Base-by-base conservation (phyloP, 2,113 vertebrate genomes). In the Ochotona curzoniae region DNA sequence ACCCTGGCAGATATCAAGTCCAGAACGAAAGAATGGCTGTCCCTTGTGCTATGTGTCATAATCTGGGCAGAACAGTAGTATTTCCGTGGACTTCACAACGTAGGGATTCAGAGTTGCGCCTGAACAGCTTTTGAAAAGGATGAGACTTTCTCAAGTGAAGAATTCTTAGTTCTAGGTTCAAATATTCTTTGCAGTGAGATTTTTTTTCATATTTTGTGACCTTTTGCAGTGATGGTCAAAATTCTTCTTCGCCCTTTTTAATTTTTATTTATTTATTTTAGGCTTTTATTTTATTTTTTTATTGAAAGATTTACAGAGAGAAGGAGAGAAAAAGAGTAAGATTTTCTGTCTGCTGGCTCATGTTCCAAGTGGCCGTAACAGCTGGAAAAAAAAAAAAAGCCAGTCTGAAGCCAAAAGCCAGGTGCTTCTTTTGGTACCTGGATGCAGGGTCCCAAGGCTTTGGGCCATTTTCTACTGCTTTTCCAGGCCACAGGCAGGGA, bases 1-100 rank as follows among this genome's bases (percentile, higher is more conserved):
- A 30, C 13, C 30, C 61, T 95, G 87, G 26, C 35, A 90, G 17
- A 78, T 73, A 74, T 26, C 70, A 78, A 88, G 15, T 91, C 54
- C 35, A 61, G 38, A 12, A 5, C 7, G 74, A 57, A 84, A 82
- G 30, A 35, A 61, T 26, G 14, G 23, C 66, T 79, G 21, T 57
- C 69, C 83, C 66, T n/a, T 57, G 35, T 63, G 2, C 63, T 82
- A 5, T 17, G 7, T 54, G 61, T 70, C 90, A 35, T 54, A n/a
- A 83, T 89, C 61, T 83, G 10, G 79, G 32, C 61, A 47, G 8
- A 80, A 49, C 9, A 15, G 12, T 93, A 83, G 1, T 23, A 66
- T 14, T 49, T 63, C 25, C 74, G 10, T 35, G 7, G 13, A 67
- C 28, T 70, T 47, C 35, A 71, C 38, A 76, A 23, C 10, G 12